Base-by-base conservation (phyloP, 2,797 vertebrate genomes). In the Tokudaia muenninki region DNA sequence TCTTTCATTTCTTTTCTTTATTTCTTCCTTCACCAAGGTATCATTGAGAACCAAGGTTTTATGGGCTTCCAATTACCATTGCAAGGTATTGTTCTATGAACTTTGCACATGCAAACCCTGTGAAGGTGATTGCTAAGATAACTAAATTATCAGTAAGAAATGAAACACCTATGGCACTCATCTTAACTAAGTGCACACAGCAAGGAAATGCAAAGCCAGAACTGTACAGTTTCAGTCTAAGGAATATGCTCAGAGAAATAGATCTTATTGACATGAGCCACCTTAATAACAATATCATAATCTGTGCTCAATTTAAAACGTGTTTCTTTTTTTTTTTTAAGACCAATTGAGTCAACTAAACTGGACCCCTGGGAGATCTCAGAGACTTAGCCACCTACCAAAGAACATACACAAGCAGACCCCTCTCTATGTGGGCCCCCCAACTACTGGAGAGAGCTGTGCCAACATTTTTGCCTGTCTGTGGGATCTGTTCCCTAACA, bases 191-290 rank as follows among this genome's bases (percentile, higher is more conserved):
- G 10, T 1, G 70, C 47, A 55, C 44, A 50, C 0, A 55, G 44
- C 6, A 67, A 59, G 61, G 13, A 57, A 50, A 52, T 57, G 44
- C 26, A 72, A 31, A 21, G n/a, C 12, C 50, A 57, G 34, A 37
- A 57, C 26, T 17, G 37, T 10, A 2, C 3, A 13, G 9, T 37
- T 70, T 22, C 41, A 8, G 55, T 80, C 47, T 41, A n/a, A 31
- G 34, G 1, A 16, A 7, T 16, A 4, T 90, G 13, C 1, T 59
- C 6, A 78, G 55, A 57, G 26, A 14, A 75, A 24, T 70, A 37
- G 3, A 37, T 7, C 0, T 44, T 44, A 12, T 3, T 6, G 8
- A 9, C 13, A 31, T 0, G 0, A 4, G 12, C 47, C 26, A 26
- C 74, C 1, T 5, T 55, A 50, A 16, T 22, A 75, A 21, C 52